These are phyloP conservation scores for Pyrgus malvae DNA, from an alignment of 2,888 invertebrate species.

Conservation along the genomic window DNA sequence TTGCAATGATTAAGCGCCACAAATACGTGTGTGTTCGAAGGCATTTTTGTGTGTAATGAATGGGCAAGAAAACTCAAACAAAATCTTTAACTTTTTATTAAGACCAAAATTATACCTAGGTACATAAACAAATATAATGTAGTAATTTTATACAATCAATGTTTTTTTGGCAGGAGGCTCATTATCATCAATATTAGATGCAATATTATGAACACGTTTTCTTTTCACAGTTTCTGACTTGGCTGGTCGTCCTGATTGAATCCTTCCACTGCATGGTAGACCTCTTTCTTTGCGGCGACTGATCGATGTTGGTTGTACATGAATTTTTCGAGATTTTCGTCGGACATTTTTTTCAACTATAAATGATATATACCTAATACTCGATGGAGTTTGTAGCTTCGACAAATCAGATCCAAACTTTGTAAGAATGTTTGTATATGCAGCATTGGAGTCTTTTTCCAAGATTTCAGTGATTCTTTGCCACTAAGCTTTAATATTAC, in stretches of 20 bases:
- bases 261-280: slow-evolving; percentile 20
- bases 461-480: slow-evolving; percentile 2
- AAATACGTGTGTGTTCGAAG: neutral
- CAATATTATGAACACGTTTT: slow-evolving; percentile 30
- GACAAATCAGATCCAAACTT: slow-evolving; percentile 29
- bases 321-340: slow-evolving; percentile 1
- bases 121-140: neutral
- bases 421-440: slow-evolving; percentile 4
- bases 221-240: slow-evolving; percentile 28
- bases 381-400: slow-evolving; percentile 32
- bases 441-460: neutral
- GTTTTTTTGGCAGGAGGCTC: slow-evolving; percentile 19
- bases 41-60: neutral
- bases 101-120: neutral
- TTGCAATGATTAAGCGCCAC: neutral
- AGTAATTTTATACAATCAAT: neutral
- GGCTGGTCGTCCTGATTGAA: slow-evolving; percentile 30
- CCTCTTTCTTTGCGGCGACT: slow-evolving; percentile 17
- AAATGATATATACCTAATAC: slow-evolving; percentile 29
- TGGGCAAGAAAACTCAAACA: neutral
- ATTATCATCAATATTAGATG: slow-evolving; percentile 20
- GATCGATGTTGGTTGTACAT: slow-evolving; percentile 2
- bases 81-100: neutral
- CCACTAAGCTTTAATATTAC: slow-evolving; percentile 1
- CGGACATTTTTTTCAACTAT: slow-evolving; percentile 26